Evolutionary conservation across 2,797 vertebrate genomes (phyloP).

Genomic region (Echiichthys vipera): DNA sequence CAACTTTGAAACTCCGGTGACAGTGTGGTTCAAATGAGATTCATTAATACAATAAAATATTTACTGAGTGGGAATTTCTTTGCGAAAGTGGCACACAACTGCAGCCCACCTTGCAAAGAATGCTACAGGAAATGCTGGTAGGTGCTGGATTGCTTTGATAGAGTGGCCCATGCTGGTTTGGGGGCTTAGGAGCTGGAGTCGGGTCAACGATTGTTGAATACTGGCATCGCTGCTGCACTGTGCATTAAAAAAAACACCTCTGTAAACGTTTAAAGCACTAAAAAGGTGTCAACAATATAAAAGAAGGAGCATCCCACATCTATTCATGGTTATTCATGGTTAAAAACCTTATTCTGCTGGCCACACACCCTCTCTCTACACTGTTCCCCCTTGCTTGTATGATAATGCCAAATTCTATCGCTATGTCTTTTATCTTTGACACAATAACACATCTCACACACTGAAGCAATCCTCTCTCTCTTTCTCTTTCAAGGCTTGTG

Average conservation of each 20-base stretch:
- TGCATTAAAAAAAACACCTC: conserved; percentile 10
- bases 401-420: neutral
- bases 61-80: conserved; percentile 46
- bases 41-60: conserved; percentile 61
- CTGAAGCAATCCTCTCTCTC: neutral
- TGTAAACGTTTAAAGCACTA: neutral
- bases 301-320: neutral
- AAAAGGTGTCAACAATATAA: conserved; percentile 2
- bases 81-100: neutral
- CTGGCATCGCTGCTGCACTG: neutral
- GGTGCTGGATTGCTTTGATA: neutral
- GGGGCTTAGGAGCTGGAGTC: neutral
- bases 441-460: neutral
- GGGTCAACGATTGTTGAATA: neutral
- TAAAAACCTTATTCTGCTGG: neutral
- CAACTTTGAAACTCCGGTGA: conserved; percentile 34
- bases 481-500: neutral
- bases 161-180: neutral
- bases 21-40: conserved; percentile 41
- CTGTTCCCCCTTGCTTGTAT: no score
- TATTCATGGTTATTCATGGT: neutral
- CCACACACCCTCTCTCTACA: neutral
- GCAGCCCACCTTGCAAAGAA: neutral
- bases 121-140: conserved; percentile 21
- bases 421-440: conserved; percentile 9